phyloP scores from a whole-genome alignment of 2,888 invertebrate species.

The Eupeodes latifasciatus region DNA sequence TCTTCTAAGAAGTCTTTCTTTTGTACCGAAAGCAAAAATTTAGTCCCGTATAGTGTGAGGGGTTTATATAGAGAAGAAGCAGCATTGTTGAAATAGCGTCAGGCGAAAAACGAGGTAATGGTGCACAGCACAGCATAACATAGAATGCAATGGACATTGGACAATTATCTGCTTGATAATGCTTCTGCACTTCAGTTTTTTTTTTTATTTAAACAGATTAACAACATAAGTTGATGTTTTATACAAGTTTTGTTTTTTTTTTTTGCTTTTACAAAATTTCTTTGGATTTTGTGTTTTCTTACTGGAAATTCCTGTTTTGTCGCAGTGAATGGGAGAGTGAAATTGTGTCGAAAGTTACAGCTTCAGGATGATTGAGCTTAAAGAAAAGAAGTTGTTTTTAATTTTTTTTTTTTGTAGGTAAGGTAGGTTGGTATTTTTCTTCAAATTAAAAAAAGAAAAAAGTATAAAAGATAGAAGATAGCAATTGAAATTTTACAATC shows the following conservation, averaged over 20 bases:
- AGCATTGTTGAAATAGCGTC: conserved; percentile 53
- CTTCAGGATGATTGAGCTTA: conserved; percentile 45
- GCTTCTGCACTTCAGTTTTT: conserved; percentile 68
- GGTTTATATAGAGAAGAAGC: neutral
- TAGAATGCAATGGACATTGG: conserved; percentile 67
- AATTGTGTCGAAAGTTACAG: conserved; percentile 68
- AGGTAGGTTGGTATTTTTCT: neutral
- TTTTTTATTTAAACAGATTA: conserved; percentile 66
- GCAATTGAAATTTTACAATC: conserved; percentile 57
- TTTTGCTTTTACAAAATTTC: conserved; percentile 4
- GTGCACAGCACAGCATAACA: conserved; percentile 41
- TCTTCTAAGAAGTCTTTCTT: conserved; percentile 58
- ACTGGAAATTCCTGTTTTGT: conserved; percentile 48
- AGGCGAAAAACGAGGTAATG: conserved; percentile 40
- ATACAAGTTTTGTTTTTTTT: conserved; percentile 30
- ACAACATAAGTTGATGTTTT: conserved; percentile 73
- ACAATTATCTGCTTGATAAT: conserved; percentile 75
- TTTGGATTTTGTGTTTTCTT: conserved; percentile 28
- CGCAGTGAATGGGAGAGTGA: conserved; percentile 54
- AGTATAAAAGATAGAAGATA: neutral
- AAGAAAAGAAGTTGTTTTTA: conserved; percentile 4
- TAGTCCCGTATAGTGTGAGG: conserved; percentile 42
- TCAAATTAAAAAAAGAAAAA: neutral
- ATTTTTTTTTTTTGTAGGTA: too few relatives aligned
- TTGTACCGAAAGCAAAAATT: conserved; percentile 45